Percentiles rank a stretch among this genome's conserved stretches.
phyloP scores from a whole-genome alignment of 2,888 invertebrate species.

The Pandemis cinnamomeana region DNA sequence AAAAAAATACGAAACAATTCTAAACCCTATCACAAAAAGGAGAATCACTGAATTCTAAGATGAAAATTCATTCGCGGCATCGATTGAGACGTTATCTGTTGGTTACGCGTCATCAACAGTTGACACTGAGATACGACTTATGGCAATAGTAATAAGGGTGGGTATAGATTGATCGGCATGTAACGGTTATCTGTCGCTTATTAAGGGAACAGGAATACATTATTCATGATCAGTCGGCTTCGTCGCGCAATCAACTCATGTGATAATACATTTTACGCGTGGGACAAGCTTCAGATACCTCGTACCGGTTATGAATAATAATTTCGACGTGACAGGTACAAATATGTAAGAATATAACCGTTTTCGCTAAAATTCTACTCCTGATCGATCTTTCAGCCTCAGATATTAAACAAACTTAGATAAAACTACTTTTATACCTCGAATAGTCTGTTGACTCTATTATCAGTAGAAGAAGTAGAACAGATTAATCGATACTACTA shows the following conservation, averaged over 20 bases:
- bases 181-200: slow-evolving; percentile 16
- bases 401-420: too few relatives aligned
- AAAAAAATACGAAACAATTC: neutral
- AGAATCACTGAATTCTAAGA: slow-evolving; percentile 32
- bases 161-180: neutral
- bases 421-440: too few relatives aligned
- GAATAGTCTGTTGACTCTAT: too few relatives aligned
- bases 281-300: slow-evolving; percentile 27
- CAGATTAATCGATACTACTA: too few relatives aligned
- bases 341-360: neutral
- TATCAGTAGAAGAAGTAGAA: too few relatives aligned
- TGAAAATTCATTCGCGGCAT: slow-evolving; percentile 38
- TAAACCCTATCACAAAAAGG: neutral
- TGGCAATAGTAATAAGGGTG: slow-evolving; percentile 1
- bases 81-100: slow-evolving; percentile 31
- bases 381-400: too few relatives aligned
- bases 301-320: slow-evolving; percentile 28
- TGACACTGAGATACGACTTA: neutral
- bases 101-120: neutral
- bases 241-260: slow-evolving; percentile 37
- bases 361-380: too few relatives aligned
- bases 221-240: slow-evolving; percentile 38
- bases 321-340: slow-evolving; percentile 8
- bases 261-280: slow-evolving; percentile 32
- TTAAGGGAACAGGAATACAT: slow-evolving; percentile 36